Evolutionary conservation across 2,797 vertebrate genomes (phyloP).

Genomic region (Caiman crocodilus): DNA sequence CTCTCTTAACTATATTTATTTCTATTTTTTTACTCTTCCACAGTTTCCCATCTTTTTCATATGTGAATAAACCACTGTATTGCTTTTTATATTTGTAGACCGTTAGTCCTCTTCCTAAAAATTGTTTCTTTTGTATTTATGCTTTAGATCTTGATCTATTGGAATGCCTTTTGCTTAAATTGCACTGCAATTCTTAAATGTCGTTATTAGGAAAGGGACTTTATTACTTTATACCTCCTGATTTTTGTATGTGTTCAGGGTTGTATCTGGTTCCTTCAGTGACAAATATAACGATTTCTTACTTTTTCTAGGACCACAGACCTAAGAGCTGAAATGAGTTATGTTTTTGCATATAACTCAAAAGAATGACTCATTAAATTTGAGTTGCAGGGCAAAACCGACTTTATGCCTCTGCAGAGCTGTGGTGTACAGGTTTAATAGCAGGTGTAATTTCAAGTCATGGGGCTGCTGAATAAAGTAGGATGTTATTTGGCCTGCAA

Average conservation of each 20-base stretch:
- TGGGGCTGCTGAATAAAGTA: not conserved
- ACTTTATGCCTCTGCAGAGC: not conserved
- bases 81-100: not conserved
- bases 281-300: not conserved
- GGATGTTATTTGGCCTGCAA: not conserved
- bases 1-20: not conserved
- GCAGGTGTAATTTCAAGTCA: not conserved
- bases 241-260: not conserved
- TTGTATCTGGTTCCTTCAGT: not conserved
- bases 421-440: not conserved
- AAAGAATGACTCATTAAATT: not conserved
- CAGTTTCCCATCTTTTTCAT: not conserved
- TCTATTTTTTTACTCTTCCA: not conserved
- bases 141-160: not conserved
- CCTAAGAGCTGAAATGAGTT: not conserved
- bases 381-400: not conserved
- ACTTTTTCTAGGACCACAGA: not conserved
- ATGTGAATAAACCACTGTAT: accelerated
- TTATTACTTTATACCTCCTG: not conserved
- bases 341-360: not conserved
- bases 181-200: not conserved
- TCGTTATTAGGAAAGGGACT: not conserved
- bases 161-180: not conserved
- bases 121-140: not conserved
- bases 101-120: not conserved